Percentiles rank a stretch among this genome's conserved stretches.
Conservation (phyloP, 2,797 vertebrate species). For the Onychomys arenicola region DNA sequence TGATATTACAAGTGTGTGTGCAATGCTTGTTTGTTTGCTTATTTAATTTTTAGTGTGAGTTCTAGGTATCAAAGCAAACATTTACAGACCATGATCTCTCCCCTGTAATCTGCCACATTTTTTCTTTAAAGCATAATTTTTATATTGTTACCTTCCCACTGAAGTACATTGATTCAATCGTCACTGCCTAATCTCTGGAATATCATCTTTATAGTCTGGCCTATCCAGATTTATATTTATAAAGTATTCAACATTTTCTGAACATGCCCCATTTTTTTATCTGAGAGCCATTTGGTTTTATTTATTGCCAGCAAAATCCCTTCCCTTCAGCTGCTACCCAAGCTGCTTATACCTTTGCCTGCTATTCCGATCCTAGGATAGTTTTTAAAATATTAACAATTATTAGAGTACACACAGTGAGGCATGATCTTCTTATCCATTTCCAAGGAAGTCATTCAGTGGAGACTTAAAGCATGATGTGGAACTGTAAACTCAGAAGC, state of each 20-base stretch:
- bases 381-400: background rate
- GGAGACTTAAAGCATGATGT: background rate
- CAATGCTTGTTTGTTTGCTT: background rate
- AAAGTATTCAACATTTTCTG: background rate
- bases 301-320: background rate
- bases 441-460: background rate
- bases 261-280: background rate
- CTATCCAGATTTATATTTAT: background rate
- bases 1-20: background rate
- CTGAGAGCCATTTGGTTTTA: background rate
- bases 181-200: background rate
- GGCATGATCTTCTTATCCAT: background rate
- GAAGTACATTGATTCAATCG: background rate
- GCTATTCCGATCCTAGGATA: background rate
- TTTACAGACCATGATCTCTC: background rate
- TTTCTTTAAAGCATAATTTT: conserved; percentile 21
- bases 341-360: background rate
- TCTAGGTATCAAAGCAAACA: background rate
- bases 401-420: background rate
- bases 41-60: background rate
- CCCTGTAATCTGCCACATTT: background rate
- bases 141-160: background rate
- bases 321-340: background rate
- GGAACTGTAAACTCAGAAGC: background rate
- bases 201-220: background rate